Evolutionary conservation across 2,888 invertebrate species (phyloP).

Genomic region (Eupithecia pulchellata): DNA sequence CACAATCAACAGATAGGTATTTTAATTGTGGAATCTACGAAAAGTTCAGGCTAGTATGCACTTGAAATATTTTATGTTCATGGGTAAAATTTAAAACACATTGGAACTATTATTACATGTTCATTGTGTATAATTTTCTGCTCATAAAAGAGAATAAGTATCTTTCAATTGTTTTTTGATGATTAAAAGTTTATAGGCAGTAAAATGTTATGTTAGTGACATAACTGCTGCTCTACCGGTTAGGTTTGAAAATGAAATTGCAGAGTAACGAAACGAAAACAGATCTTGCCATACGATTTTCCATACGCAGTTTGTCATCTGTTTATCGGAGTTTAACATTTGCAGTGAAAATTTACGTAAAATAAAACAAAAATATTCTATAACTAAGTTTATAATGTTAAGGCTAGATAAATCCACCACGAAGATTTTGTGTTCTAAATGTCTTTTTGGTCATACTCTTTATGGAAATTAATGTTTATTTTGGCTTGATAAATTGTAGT

Average conservation of each 20-base stretch:
- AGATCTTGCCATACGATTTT: no score
- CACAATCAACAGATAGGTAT: no score
- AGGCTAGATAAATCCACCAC: no score
- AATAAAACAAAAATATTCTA: not conserved
- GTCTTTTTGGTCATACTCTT: no score
- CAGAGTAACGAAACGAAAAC: no score
- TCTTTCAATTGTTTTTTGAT: not conserved
- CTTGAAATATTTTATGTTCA: not conserved
- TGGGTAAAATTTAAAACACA: not conserved
- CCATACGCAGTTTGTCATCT: not conserved
- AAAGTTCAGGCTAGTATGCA: no score
- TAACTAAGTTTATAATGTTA: not conserved
- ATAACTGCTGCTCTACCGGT: not conserved
- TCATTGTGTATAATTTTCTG: not conserved
- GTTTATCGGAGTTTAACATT: not conserved
- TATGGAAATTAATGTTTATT: no score
- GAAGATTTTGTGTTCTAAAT: no score
- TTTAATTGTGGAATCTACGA: no score
- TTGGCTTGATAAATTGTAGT: no score
- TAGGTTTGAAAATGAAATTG: no score
- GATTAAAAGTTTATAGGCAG: not conserved
- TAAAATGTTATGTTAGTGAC: not conserved
- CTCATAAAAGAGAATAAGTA: not conserved
- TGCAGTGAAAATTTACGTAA: not conserved
- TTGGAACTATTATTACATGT: not conserved